Conservation (phyloP, 1,140 invertebrate species). For the Heliconius himera region DNA sequence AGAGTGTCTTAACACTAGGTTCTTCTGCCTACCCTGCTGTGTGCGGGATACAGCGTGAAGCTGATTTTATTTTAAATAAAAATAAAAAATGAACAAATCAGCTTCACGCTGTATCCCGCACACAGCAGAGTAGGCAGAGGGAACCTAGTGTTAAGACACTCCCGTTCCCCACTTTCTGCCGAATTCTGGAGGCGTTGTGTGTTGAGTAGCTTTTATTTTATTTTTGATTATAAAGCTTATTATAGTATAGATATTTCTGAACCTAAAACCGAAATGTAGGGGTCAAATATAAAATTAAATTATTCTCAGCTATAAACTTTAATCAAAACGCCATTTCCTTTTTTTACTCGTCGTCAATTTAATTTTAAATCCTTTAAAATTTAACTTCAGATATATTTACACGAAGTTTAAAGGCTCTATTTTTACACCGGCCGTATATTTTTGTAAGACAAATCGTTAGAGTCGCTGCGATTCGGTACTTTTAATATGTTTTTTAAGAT, state of each 20-base stretch:
- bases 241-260: background rate
- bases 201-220: no score
- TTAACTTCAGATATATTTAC: background rate
- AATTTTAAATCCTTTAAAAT: background rate
- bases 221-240: no score
- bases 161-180: no score
- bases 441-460: conserved; percentile 14
- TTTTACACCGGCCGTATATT: background rate
- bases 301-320: conserved; percentile 9
- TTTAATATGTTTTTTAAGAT: conserved; percentile 9
- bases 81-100: no score
- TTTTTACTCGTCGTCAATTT: background rate
- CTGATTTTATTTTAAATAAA: no score
- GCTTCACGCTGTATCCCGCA: no score
- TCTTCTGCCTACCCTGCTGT: no score
- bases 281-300: background rate
- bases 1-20: no score
- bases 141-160: no score
- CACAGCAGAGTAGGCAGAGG: no score
- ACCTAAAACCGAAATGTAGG: background rate
- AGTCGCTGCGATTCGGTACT: background rate
- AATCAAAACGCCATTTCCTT: background rate
- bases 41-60: no score
- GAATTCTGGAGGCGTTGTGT: no score
- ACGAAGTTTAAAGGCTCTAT: background rate